phyloP scores from a whole-genome alignment of 2,888 invertebrate species.

The Eudemis profundana region DNA sequence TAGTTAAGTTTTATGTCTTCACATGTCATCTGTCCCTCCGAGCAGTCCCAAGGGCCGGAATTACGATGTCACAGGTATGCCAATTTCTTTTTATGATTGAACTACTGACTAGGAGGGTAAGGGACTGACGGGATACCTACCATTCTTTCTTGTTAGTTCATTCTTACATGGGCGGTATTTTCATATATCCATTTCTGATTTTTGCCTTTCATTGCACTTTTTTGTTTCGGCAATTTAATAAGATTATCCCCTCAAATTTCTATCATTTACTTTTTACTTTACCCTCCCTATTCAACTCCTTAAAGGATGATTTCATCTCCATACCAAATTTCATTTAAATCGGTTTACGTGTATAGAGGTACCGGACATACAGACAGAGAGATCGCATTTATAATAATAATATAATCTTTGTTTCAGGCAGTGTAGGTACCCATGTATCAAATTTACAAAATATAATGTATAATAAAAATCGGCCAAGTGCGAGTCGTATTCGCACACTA shows the following conservation, averaged over 20 bases:
- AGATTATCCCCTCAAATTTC: background rate
- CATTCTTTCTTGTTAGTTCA: constrained; percentile 33
- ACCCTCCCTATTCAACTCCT: no score
- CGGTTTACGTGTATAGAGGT: no score
- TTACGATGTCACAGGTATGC: constrained; percentile 74
- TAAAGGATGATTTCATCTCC: no score
- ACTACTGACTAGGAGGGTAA: constrained; percentile 47
- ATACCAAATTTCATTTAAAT: no score
- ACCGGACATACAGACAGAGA: no score
- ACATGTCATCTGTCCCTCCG: constrained; percentile 63
- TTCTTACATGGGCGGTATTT: constrained; percentile 12
- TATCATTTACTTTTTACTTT: no score
- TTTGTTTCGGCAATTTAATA: no score
- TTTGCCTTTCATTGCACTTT: background rate
- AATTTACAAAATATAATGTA: no score
- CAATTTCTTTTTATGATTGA: constrained; percentile 78
- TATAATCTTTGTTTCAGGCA: no score
- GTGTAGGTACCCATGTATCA: background rate
- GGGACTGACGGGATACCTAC: constrained; percentile 25
- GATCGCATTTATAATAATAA: no score
- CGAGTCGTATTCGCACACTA: no score
- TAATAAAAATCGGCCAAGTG: no score
- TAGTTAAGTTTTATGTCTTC: constrained; percentile 64
- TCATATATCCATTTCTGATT: background rate
- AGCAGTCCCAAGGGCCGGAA: constrained; percentile 64